Evolutionary conservation across 1,140 invertebrate genomes (phyloP), one percentile per base, ranked within the genome.

Genomic region (Cecropterus lyciades): DNA sequence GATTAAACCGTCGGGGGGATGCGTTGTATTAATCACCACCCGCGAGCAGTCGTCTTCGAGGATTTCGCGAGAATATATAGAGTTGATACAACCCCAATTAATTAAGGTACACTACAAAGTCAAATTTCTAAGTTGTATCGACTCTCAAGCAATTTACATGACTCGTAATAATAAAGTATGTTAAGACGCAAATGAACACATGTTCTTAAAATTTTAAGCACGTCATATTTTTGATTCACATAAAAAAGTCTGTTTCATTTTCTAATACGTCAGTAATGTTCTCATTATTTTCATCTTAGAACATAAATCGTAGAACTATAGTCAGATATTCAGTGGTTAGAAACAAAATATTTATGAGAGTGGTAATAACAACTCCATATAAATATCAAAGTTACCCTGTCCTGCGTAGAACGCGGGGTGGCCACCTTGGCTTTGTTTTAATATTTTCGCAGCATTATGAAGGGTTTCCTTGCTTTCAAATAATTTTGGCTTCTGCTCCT

Each of bases 361-460:
- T 48, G 46, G 67, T 74, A 67, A 42, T 46, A 72, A 20, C 87
- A 78, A 16, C 86, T 83, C 84, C 72, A 66, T 79, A 74, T 45
- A 72, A 40, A 68, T 83, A 75, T 53, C 48, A 48, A 73, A 80
- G 81, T 76, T 66, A 73, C 76, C 75, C 73, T 85, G 86, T 87
- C 85, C 77, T 77, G 74, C 82, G 78, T 70, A 72, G 75, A 69
- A 75, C 79, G 78, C 77, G 83, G 84, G 84, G 86, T 69, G 82
- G 86, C 75, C 85, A 89, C 86, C 87, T 90, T 81, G 80, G 82
- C 89, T 92, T 92, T 92, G 89, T 92, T 92, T 92, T 90, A 92
- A 92, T 92, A 92, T 92, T 92, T 92, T 92, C 89, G 77, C 84
- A 87, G 87, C 87, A 89, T 92, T 92, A 87, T 86, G 85, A 92